phyloP scores from a whole-genome alignment of 1,140 invertebrate species.

The Zaprionus davidi region DNA sequence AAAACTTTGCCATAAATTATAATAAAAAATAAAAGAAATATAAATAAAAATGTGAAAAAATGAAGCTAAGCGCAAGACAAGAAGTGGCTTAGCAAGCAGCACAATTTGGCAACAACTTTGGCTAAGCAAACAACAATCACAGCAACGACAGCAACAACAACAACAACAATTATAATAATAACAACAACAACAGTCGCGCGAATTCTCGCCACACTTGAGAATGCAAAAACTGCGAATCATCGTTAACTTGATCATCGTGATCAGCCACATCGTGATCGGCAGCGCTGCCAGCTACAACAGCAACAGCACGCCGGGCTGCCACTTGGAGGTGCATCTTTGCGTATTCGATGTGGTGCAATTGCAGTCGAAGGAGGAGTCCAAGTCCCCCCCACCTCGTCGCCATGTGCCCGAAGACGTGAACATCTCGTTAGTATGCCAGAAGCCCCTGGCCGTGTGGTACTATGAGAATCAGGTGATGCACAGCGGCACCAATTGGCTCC shows the following conservation, averaged over 20 bases:
- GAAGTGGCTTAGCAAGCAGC: constrained; percentile 12
- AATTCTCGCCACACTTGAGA: constrained; percentile 50
- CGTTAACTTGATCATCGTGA: constrained; percentile 45
- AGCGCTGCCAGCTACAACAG: constrained; percentile 20
- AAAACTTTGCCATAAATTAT: constrained; percentile 36
- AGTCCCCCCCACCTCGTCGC: not conserved
- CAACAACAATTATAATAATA: not conserved
- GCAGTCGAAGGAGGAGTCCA: constrained; percentile 7
- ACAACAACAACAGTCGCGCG: constrained; percentile 7
- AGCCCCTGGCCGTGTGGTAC: constrained; percentile 54
- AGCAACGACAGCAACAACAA: constrained; percentile 35
- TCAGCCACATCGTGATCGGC: constrained; percentile 19
- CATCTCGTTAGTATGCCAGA: constrained; percentile 52
- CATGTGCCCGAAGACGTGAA: constrained; percentile 64
- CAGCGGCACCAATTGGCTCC: constrained; percentile 9
- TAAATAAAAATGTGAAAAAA: constrained; percentile 33
- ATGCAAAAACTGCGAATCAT: constrained; percentile 74
- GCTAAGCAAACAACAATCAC: constrained; percentile 44
- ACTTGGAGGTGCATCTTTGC: constrained; percentile 57
- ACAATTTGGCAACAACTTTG: constrained; percentile 35
- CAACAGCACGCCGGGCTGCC: constrained; percentile 37
- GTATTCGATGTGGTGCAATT: constrained; percentile 58
- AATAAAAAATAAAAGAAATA: constrained; percentile 13
- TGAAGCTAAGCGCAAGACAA: constrained; percentile 11
- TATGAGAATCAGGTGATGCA: constrained; percentile 42